These are phyloP conservation scores for Kradibia gibbosae DNA, from an alignment of 1,140 invertebrate genomes.

Conservation along the genomic window DNA sequence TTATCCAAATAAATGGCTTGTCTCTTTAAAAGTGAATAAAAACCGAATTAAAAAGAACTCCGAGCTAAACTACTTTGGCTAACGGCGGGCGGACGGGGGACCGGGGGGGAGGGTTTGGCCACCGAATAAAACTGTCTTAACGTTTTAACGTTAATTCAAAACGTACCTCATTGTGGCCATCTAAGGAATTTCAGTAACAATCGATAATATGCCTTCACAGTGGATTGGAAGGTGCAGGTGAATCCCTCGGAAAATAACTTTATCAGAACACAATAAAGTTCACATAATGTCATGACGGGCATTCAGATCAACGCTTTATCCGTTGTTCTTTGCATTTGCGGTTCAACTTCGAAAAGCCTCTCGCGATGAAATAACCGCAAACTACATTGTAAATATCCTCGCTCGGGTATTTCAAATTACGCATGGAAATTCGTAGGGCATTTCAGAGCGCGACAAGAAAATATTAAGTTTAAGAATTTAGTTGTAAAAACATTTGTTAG, in stretches of 20 bases:
- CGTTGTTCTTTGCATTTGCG: not conserved
- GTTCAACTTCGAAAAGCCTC: not conserved
- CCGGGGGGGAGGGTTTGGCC: no score
- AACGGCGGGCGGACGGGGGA: no score
- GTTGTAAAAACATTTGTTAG: not conserved
- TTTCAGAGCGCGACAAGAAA: not conserved
- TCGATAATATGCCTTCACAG: no score
- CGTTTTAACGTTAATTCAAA: no score
- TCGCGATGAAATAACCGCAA: not conserved
- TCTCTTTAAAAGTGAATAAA: not conserved
- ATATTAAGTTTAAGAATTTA: not conserved
- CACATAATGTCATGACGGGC: not conserved
- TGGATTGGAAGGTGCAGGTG: not conserved
- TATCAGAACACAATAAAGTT: not conserved
- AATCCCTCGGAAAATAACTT: not conserved
- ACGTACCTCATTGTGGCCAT: no score
- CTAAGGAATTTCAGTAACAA: no score
- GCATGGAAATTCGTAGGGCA: not conserved
- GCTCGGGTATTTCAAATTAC: slow-evolving; percentile 17
- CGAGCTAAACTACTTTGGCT: no score
- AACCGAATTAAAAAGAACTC: no score
- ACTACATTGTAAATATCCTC: not conserved
- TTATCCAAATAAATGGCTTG: not conserved
- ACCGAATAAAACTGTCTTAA: no score
- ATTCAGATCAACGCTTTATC: slow-evolving; percentile 5